Evolutionary conservation across 2,888 invertebrate species (phyloP).

Genomic region (Disparrhopalites patrizii): DNA sequence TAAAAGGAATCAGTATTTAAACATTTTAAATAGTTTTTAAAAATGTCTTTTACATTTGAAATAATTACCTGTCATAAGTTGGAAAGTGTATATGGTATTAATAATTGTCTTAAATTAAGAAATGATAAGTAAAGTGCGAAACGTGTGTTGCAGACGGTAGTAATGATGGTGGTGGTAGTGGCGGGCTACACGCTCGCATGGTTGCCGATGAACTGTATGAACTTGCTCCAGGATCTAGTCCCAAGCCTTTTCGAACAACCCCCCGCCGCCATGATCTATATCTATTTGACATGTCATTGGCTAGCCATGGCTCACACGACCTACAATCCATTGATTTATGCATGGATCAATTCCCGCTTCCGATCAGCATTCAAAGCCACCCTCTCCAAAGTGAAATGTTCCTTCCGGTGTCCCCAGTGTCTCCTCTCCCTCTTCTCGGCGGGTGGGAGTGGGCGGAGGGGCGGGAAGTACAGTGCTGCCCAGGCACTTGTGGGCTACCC

Average conservation of each 20-base stretch:
- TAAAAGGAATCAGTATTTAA: too few species aligned
- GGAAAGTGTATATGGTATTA: too few species aligned
- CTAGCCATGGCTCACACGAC: conserved; percentile 51
- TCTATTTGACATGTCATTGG: conserved; percentile 50
- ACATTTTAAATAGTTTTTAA: too few species aligned
- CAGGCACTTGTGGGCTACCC: not conserved
- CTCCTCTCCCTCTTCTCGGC: not conserved
- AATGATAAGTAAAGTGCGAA: too few species aligned
- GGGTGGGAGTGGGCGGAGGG: not conserved
- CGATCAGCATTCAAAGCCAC: conserved; percentile 41
- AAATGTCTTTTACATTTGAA: too few species aligned
- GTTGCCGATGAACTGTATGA: conserved; percentile 54
- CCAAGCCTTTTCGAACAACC: not conserved
- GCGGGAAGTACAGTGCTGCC: not conserved
- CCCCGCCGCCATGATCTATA: conserved; percentile 32
- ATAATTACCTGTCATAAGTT: too few species aligned
- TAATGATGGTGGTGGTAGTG: conserved; percentile 60
- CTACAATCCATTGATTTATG: conserved; percentile 51
- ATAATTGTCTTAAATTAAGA: too few species aligned
- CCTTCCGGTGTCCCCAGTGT: not conserved
- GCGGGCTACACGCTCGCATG: conserved; percentile 58
- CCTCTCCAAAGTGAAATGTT: conserved; percentile 15
- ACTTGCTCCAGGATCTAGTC: conserved; percentile 7
- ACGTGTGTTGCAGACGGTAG: conserved; percentile 58
- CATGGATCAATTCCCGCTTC: conserved; percentile 52